Evolutionary conservation across 2,888 invertebrate species (phyloP), one percentile per base, ranked within the genome.

Genomic region (Epicampocera succincta): DNA sequence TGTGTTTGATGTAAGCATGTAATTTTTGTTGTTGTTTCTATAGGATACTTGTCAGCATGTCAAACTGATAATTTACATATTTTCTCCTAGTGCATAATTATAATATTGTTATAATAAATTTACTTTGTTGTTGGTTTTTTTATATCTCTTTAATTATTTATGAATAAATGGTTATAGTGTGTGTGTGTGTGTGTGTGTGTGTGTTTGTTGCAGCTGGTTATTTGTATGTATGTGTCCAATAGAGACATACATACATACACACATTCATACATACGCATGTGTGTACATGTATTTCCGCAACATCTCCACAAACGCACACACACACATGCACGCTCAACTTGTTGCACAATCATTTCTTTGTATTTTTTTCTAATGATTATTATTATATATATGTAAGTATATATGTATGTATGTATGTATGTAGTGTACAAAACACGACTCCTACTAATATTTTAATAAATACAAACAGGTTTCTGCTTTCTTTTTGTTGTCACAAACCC

Each of bases 61-160:
- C 50, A 56, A 80, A 69, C 44, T 52, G 50, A 63, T 73, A 75
- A 83, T 83, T 48, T 75, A 78, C 75, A 82, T 68, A 81, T 71
- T 75, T 83, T 74, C 50, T 79, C 60, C 69, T 75, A 79, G 79
- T 83, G 74, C 79, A 79, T 75, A 79, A 71, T 78, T 65, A 56
- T 73, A 73, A 68, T 77, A 42, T 69, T 68, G 52, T 21, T 38
- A 21, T 48, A 68, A 52, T 77, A 42, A 48, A 66, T 58, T 66
- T 56, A 29, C n/a, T 38, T 74, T 58, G 56, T 50, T 42, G 11
- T 68, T 17, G 52, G 21, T 50, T 58, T 46, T 29, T 61, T 33
- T 33, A 38, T 50, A 19, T 29, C 54, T 33, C 21, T 40, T 58
- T 15, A 74, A 19, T 56, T 40, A 73, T 73, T 52, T 52, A 15